Conservation (phyloP, 2,797 vertebrate genomes). For the Onychomys torridus region DNA sequence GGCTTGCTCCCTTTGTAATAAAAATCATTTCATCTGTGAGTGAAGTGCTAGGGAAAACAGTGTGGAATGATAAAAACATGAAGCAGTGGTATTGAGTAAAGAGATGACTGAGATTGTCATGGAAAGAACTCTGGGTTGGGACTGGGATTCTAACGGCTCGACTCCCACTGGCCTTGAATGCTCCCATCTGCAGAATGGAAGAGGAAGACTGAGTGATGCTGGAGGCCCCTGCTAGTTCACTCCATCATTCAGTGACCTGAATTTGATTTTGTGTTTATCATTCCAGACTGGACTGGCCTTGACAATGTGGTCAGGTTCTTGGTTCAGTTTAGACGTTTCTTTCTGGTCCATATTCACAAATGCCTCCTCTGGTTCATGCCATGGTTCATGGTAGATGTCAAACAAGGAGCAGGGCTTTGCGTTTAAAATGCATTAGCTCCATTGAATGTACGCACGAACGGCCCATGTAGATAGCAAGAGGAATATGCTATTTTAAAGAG, state of each 20-base stretch:
- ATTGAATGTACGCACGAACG: background rate
- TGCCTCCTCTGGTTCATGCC: background rate
- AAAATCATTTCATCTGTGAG: background rate
- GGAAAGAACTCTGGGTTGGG: background rate
- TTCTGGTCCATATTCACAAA: background rate
- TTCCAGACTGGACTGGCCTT: background rate
- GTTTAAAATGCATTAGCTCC: background rate
- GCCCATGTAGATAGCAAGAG: background rate
- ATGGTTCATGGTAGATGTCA: background rate
- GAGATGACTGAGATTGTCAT: background rate
- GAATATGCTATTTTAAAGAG: background rate
- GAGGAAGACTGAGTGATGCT: background rate
- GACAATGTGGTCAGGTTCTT: background rate
- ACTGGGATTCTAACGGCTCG: background rate
- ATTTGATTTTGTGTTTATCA: background rate
- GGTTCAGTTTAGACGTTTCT: conserved; percentile 11
- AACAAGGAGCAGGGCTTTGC: background rate
- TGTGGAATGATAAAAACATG: background rate
- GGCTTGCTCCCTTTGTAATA: background rate
- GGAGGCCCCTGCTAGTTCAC: background rate
- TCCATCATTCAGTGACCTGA: background rate
- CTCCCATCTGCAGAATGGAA: background rate
- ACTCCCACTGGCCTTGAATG: background rate
- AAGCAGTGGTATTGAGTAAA: background rate
- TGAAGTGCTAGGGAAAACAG: background rate